Percentiles rank a stretch among this genome's conserved stretches.
Conservation (phyloP, 2,797 vertebrate genomes). For the Sylvia borin region DNA sequence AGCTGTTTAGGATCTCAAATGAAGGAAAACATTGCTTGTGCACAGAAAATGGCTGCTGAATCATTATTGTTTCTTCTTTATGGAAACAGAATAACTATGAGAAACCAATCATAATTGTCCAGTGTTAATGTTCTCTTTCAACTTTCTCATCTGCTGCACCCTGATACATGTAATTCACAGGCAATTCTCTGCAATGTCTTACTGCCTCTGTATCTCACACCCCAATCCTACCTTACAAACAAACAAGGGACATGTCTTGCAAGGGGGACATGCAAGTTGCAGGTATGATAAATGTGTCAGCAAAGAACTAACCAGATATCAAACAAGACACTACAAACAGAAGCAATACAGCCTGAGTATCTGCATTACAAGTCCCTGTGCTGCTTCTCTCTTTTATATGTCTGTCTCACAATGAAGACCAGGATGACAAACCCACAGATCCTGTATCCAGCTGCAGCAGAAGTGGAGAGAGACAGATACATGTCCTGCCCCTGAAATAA, state of each 20-base stretch:
- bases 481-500: background rate
- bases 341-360: background rate
- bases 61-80: background rate
- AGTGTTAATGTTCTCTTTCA: background rate
- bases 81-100: background rate
- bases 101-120: background rate
- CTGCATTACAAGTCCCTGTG: background rate
- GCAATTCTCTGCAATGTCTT: background rate
- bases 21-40: background rate
- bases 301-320: background rate
- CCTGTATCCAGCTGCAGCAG: background rate
- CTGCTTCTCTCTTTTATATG: background rate
- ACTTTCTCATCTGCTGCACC: background rate
- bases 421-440: background rate
- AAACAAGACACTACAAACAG: background rate
- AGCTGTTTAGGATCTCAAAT: background rate
- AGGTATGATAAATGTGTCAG: background rate
- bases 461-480: background rate
- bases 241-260: rapidly evolving
- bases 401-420: background rate
- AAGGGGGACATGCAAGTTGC: background rate
- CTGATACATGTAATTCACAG: background rate
- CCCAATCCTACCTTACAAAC: background rate
- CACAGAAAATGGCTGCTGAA: background rate
- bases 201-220: background rate